Evolutionary conservation across 1,140 invertebrate species (phyloP), one percentile per base, ranked within the genome.

Genomic region (Plectus sambesii): DNA sequence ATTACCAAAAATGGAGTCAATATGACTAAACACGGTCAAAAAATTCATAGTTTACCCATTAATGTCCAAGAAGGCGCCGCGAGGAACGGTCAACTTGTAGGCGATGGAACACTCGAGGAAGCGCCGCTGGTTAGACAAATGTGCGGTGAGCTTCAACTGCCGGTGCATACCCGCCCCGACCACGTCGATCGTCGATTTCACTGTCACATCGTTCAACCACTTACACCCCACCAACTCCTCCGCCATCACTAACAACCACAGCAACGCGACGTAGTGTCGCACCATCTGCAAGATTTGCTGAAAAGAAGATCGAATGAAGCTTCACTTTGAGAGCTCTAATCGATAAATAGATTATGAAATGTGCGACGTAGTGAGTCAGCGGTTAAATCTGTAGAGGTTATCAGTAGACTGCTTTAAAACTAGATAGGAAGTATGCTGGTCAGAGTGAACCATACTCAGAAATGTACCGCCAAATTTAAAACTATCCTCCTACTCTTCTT

Each of bases 11-110:
- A n/a, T n/a, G n/a, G n/a, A n/a, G n/a, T n/a, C n/a, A n/a, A n/a
- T n/a, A n/a, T n/a, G n/a, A n/a, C n/a, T n/a, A n/a, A n/a, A n/a
- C n/a, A n/a, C n/a, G n/a, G n/a, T n/a, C n/a, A 19, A 40, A 53
- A 22, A 39, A 17, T 5, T 22, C 8, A 9, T 6, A 49, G 37
- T 20, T 36, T 19, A 51, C 49, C 23, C 53, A 27, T 51, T 49
- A 17, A 42, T 47, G 33, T 51, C 49, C 27, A 51, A 41, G 27
- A 51, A 51, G 12, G 49, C 49, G 4, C 49, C 49, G 17, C 47
- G 33, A 17, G 49, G 49, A 6, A 51, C 42, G 5, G 25, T 53
- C 6, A 51, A 52, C 27, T 36, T 27, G 37, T 51, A 51, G 19
- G 53, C 47, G 19, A 51, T 9, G 12, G 37, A 37, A 23, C 49